These are phyloP conservation scores for Asteroscopus sphinx DNA, from an alignment of 2,888 invertebrate genomes.

Conservation along the genomic window DNA sequence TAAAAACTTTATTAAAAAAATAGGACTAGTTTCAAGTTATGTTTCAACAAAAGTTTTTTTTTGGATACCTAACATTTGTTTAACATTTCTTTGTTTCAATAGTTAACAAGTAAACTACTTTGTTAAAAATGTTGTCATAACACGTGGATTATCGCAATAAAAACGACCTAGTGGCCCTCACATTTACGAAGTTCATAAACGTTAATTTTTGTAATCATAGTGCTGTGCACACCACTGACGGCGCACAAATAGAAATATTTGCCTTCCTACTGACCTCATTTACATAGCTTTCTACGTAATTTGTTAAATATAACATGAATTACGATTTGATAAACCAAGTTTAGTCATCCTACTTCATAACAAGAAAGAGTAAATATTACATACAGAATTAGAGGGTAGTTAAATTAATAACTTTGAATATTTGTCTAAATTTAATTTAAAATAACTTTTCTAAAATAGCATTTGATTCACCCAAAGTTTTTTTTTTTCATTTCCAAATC, in stretches of 20 bases:
- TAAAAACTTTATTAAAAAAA: too few species aligned
- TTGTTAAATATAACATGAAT: slow-evolving; percentile 6
- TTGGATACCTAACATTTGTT: too few species aligned
- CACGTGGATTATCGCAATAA: slow-evolving; percentile 8
- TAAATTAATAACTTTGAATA: background rate
- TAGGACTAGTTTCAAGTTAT: too few species aligned
- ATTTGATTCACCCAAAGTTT: background rate
- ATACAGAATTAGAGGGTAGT: background rate
- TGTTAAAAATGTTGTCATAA: slow-evolving; percentile 1
- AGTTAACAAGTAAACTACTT: background rate
- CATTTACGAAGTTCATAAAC: slow-evolving; percentile 23
- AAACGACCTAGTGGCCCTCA: slow-evolving; percentile 25
- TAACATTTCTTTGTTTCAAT: background rate
- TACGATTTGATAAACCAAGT: slow-evolving; percentile 1
- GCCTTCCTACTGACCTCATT: slow-evolving; percentile 41
- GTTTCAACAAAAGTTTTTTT: too few species aligned
- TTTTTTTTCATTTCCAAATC: background rate
- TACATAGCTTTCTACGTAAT: slow-evolving; percentile 17
- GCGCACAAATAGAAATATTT: slow-evolving; percentile 47
- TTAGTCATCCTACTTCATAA: slow-evolving; percentile 3
- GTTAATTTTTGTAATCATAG: slow-evolving; percentile 39
- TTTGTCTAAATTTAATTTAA: background rate
- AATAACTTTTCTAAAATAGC: background rate
- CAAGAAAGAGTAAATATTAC: background rate
- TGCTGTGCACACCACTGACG: slow-evolving; percentile 35